Evolutionary conservation across 1,140 invertebrate genomes (phyloP).

Genomic region (Drosophila serrata): DNA sequence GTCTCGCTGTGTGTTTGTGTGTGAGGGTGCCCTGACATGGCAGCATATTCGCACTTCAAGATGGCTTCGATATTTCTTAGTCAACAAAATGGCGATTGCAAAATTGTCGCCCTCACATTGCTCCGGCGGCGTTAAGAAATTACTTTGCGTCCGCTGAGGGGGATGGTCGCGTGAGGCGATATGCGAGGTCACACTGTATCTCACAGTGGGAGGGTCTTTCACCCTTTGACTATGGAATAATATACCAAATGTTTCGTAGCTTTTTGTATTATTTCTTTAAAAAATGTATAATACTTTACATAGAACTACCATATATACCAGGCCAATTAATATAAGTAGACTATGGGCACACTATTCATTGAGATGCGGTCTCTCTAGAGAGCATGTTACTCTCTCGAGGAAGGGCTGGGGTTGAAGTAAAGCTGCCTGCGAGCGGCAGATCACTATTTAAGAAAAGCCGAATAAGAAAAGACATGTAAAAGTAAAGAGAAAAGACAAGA

Average conservation of each 20-base stretch:
- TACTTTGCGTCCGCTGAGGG: slow-evolving; percentile 36
- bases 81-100: slow-evolving; percentile 83
- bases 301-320: no score
- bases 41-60: slow-evolving; percentile 79
- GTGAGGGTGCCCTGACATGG: slow-evolving; percentile 55
- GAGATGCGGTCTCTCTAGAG: no score
- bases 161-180: slow-evolving; percentile 27
- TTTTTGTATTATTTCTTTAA: neutral
- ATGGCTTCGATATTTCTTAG: slow-evolving; percentile 84
- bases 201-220: neutral
- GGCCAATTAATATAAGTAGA: no score
- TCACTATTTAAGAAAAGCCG: no score
- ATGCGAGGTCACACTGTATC: slow-evolving; percentile 2
- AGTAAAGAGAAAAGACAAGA: no score
- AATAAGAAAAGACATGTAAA: no score
- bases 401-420: no score
- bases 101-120: slow-evolving; percentile 69
- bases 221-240: neutral
- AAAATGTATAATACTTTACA: neutral
- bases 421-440: no score
- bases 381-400: no score
- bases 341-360: no score
- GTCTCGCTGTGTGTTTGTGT: slow-evolving; percentile 6
- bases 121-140: slow-evolving; percentile 52
- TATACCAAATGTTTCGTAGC: no score